Evolutionary conservation across 1,140 invertebrate species (phyloP).

Genomic region (Mactra quadrangularis): DNA sequence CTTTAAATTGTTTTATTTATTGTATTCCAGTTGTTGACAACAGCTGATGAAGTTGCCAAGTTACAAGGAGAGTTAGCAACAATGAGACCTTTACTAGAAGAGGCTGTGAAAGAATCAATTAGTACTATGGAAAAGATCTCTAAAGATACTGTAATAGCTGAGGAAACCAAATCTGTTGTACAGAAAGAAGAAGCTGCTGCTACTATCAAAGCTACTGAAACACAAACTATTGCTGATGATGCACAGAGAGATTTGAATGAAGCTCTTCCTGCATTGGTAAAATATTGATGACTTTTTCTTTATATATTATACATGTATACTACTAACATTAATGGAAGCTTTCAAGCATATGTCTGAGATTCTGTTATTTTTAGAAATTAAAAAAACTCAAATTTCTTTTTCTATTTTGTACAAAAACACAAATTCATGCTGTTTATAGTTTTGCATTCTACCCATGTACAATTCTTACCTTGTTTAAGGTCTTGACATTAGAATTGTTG

Average conservation of each 20-base stretch:
- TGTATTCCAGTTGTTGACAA: slow-evolving; percentile 88
- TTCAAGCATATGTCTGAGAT: too few species aligned
- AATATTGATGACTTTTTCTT: too few species aligned
- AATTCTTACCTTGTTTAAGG: too few species aligned
- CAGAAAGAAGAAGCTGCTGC: slow-evolving; percentile 91
- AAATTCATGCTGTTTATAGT: too few species aligned
- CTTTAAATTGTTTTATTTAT: not conserved
- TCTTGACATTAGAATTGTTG: too few species aligned
- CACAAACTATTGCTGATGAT: slow-evolving; percentile 92
- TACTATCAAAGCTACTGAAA: slow-evolving; percentile 90
- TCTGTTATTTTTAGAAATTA: too few species aligned
- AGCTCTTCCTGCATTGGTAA: slow-evolving; percentile 88
- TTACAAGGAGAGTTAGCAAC: slow-evolving; percentile 85
- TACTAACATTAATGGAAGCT: too few species aligned
- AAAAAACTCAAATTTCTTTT: too few species aligned
- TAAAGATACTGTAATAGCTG: slow-evolving; percentile 86
- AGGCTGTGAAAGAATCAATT: slow-evolving; percentile 83
- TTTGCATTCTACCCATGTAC: too few species aligned
- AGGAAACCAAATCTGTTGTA: slow-evolving; percentile 89
- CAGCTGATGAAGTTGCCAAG: slow-evolving; percentile 90
- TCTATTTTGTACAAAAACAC: too few species aligned
- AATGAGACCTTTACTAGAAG: slow-evolving; percentile 86
- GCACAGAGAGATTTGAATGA: slow-evolving; percentile 91
- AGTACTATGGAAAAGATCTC: slow-evolving; percentile 83
- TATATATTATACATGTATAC: too few species aligned